Percentiles rank a stretch among this genome's conserved stretches.
These are phyloP conservation scores for Salpingus planirostris DNA, from an alignment of 2,888 invertebrate species.

Conservation along the genomic window DNA sequence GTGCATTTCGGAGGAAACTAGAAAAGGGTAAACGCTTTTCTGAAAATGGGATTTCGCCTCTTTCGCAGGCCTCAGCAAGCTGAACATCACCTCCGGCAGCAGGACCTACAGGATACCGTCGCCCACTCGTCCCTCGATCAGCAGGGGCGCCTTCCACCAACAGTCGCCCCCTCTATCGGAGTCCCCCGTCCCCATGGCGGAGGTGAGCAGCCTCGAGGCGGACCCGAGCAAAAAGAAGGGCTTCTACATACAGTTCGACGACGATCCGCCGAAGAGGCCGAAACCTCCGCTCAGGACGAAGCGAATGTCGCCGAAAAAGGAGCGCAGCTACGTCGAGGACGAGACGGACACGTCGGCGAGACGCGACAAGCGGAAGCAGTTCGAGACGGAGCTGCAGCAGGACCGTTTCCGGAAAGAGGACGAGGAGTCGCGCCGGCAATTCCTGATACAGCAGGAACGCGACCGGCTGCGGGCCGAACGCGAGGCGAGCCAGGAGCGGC, in stretches of 20 bases:
- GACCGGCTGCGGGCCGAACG: conserved; percentile 38
- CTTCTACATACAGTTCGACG: conserved; percentile 91
- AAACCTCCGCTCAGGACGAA: conserved; percentile 78
- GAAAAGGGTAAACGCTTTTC: no score
- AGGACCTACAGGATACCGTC: conserved; percentile 85
- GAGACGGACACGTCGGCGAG: conserved; percentile 21
- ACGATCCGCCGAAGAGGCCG: conserved; percentile 77
- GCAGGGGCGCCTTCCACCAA: conserved; percentile 66
- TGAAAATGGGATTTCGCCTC: no score
- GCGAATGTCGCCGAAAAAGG: conserved; percentile 69
- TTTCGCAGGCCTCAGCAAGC: conserved; percentile 61
- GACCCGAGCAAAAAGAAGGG: conserved; percentile 61
- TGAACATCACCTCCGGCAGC: conserved; percentile 81
- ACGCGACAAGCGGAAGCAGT: conserved; percentile 34
- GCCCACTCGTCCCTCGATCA: conserved; percentile 67
- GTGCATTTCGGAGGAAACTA: no score
- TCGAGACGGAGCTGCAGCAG: conserved; percentile 44
- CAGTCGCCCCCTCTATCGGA: conserved; percentile 25
- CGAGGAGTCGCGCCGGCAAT: conserved; percentile 37
- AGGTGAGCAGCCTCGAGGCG: conserved; percentile 43
- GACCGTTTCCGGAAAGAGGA: conserved; percentile 41
- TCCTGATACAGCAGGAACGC: conserved; percentile 37
- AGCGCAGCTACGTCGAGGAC: conserved; percentile 39
- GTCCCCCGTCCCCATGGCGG: conserved; percentile 34
- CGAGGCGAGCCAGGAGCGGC: conserved; percentile 42